Base-by-base conservation (phyloP, 2,888 invertebrate species). In the Choreutis nemorana region DNA sequence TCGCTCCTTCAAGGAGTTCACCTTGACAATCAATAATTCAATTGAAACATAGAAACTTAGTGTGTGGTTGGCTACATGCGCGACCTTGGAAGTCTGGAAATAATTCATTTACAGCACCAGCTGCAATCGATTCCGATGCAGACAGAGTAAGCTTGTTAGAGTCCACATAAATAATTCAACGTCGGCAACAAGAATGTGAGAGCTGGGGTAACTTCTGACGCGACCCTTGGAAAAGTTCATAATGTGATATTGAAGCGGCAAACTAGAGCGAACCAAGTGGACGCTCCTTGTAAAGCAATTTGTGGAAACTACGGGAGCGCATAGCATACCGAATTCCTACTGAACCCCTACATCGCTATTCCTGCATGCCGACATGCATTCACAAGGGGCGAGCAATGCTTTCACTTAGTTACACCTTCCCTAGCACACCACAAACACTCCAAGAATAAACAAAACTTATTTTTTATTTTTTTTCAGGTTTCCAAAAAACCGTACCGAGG, bases 81-180 rank as follows among this genome's bases (percentile, higher is more conserved):
- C n/a, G 53, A 40, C 62, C 60, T 61, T 56, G 49, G 26, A 27
- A 31, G 45, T 40, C 47, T 55, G 39, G 42, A 50, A 57, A 57
- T 55, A 57, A 57, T 55, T 56, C 41, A 59, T 56, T 59, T 54
- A 51, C 49, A 48, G 44, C 46, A 34, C 36, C 34, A 42, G n/a
- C 39, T 32, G 36, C 45, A 45, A 62, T 63, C 58, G 59, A 64
- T 62, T 53, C 44, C 33, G 36, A 35, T 38, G 36, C 49, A 53
- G 48, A 48, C 51, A 53, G 49, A 48, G 46, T 46, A 45, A 49
- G 48, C 49, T 49, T 41, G 36, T 48, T 50, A 52, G 30, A 14
- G 26, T 29, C 31, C 45, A 56, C 41, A 59, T 63, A 50, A 61
- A 66, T 63, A 53, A 66, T 63, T 63, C 54, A 66, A 50, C 36